Conservation (phyloP, 2,113 vertebrate species). For the Pteruthius melanotis region DNA sequence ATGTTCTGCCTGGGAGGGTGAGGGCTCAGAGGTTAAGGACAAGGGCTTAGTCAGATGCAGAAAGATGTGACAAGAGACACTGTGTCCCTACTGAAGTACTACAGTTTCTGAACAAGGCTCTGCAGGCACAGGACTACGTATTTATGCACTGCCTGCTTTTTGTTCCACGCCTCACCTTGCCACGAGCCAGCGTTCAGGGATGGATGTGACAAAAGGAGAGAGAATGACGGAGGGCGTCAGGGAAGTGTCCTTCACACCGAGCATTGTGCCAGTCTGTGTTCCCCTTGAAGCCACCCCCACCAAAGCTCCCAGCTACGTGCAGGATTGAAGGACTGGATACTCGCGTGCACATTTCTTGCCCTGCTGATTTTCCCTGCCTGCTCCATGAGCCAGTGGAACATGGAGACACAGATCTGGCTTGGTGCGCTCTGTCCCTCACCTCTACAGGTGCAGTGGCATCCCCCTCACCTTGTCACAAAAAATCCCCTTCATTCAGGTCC, state of each 20-base stretch:
- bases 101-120: neutral
- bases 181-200: neutral
- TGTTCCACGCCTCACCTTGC: neutral
- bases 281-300: neutral
- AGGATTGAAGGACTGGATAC: neutral
- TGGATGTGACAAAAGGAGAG: neutral
- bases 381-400: neutral
- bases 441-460: neutral
- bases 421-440: no score
- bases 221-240: neutral
- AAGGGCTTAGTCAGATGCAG: neutral
- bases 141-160: neutral
- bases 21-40: neutral
- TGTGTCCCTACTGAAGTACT: neutral
- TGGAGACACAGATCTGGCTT: neutral
- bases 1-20: neutral
- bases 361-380: neutral
- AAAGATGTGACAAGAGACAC: neutral
- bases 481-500: neutral
- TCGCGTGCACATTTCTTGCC: neutral
- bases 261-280: fast-evolving
- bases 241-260: neutral
- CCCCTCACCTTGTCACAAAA: neutral
- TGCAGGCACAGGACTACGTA: neutral
- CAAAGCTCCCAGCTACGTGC: fast-evolving